These are phyloP conservation scores for Collichthys lucidus DNA, from an alignment of 2,113 vertebrate species.

Conservation along the genomic window DNA sequence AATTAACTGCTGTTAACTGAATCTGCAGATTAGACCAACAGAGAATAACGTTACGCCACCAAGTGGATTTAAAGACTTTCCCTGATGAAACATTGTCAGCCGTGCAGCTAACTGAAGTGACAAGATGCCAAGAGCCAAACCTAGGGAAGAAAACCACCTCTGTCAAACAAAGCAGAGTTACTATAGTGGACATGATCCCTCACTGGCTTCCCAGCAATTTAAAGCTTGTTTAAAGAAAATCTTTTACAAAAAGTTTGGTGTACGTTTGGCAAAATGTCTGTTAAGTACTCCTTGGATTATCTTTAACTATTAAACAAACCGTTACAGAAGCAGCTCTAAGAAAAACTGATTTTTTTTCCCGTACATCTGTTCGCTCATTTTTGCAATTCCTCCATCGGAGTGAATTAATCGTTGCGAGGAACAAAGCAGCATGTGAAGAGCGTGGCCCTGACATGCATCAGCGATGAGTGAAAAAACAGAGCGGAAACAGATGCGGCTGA, in stretches of 20 bases:
- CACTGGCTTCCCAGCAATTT: not conserved
- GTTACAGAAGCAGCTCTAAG: not conserved
- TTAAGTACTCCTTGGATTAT: not conserved
- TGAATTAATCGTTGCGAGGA: not conserved
- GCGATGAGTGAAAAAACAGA: slow-evolving; percentile 40
- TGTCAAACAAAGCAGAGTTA: not conserved
- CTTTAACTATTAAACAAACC: not conserved
- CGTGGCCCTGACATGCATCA: not conserved
- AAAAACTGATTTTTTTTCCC: not conserved
- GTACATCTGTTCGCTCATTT: not conserved
- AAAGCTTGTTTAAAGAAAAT: too few relatives aligned
- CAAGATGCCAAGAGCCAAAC: not conserved
- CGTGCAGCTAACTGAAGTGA: too few relatives aligned
- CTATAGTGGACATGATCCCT: not conserved
- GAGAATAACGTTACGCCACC: too few relatives aligned
- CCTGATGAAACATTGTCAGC: too few relatives aligned
- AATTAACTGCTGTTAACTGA: too few relatives aligned
- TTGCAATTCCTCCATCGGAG: not conserved
- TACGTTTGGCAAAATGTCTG: too few relatives aligned
- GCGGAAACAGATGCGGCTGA: slow-evolving; percentile 76
- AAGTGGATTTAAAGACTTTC: too few relatives aligned
- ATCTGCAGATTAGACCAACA: too few relatives aligned
- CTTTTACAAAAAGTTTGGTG: too few relatives aligned
- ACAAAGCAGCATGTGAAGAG: slow-evolving; percentile 2
- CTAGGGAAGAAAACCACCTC: too few relatives aligned